Base-by-base conservation (phyloP, 2,888 invertebrate genomes). In the Idaea dimidiata region DNA sequence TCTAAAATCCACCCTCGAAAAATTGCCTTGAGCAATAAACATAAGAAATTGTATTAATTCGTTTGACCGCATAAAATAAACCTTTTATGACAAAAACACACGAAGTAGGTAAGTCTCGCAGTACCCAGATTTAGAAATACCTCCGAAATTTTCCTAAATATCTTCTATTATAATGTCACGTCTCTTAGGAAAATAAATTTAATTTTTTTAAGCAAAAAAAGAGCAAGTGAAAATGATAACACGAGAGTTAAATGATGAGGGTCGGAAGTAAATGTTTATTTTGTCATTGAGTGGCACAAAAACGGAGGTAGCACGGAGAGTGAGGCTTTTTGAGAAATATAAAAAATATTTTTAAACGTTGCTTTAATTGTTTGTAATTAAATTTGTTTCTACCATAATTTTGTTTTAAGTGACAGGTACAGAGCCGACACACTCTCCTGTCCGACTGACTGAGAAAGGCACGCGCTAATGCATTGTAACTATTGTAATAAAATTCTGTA, bases 211-310 rank as follows among this genome's bases (percentile, higher is more conserved):
- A 43, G 53, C 16, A 62, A n/a, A 56, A 58, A 58, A 54, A 55
- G 16, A 17, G n/a, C 54, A 18, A 62, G 54, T 55, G 55, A 58
- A 58, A 62, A 59, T 62, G 32, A 58, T 59, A 61, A 54, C 32
- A 55, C 32, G 56, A 59, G 53, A 58, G 59, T 43, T 62, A 59
- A 62, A 59, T 59, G 62, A 62, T 58, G 56, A 59, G 62, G 62
- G 62, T 62, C 56, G 59, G 59, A 62, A 17, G 24, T 60, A 58
- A 63, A 63, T 56, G 55, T 55, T 55, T 59, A 59, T 53, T 43
- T 53, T 57, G 59, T 33, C 54, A 57, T 16, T 55, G 58, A 60
- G 24, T 43, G 17, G 18, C 17, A 31, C 60, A 8, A 58, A 55
- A 61, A 62, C 18, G 60, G 16, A 43, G 43, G 43, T 43, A 43